Conservation (phyloP, 2,888 invertebrate species). For the Phyllotreta cruciferae region DNA sequence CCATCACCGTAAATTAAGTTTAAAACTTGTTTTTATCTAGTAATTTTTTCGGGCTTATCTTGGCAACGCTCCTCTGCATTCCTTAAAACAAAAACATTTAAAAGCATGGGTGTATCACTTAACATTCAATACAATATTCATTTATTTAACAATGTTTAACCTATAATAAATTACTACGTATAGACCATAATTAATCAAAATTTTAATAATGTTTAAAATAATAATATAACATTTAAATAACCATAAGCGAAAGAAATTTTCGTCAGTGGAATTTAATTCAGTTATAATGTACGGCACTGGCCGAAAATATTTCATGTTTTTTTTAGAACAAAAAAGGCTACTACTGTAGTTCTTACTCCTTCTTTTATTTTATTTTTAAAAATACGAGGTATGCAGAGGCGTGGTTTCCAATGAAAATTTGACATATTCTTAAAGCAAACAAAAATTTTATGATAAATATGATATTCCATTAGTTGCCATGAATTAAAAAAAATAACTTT, state of each 20-base stretch:
- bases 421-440: conserved; percentile 33
- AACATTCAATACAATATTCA: conserved; percentile 2
- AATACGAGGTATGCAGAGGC: conserved; percentile 38
- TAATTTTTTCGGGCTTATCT: conserved; percentile 33
- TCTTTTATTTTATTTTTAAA: conserved; percentile 41
- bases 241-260: background rate
- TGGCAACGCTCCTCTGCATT: conserved; percentile 36
- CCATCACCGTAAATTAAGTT: conserved; percentile 10
- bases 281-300: conserved; percentile 40
- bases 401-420: conserved; percentile 33
- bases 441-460: conserved; percentile 29
- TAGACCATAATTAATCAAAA: no score
- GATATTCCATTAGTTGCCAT: conserved; percentile 26
- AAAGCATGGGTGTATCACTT: conserved; percentile 41
- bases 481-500: conserved; percentile 25
- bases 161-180: background rate
- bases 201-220: no score
- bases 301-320: conserved; percentile 47
- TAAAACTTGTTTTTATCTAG: conserved; percentile 26
- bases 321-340: conserved; percentile 43
- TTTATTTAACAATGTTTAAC: background rate
- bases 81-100: conserved; percentile 42
- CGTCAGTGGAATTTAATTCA: background rate
- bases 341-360: conserved; percentile 40
- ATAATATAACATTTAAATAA: background rate